A percentile compares a stretch with the other conserved stretches of the same genome.
Conservation (phyloP, 37 sponge, comb jelly and placozoan species). For the Geodia barretti region DNA sequence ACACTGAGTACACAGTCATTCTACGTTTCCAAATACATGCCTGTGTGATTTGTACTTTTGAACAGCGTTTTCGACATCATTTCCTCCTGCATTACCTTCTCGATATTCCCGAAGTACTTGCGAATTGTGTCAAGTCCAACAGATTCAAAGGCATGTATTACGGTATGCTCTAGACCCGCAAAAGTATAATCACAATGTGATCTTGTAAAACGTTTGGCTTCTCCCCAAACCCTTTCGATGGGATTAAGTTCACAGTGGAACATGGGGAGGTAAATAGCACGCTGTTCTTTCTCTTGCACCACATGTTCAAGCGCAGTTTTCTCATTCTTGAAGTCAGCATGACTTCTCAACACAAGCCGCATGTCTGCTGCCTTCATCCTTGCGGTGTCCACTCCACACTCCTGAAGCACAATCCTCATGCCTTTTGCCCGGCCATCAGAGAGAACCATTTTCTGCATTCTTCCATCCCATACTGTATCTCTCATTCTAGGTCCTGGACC, state of each 20-base stretch:
- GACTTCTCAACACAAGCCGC: background rate
- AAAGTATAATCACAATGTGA: constrained; percentile 40
- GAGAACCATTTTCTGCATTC: background rate
- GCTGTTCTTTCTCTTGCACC: background rate
- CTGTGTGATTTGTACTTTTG: background rate
- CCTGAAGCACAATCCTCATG: background rate
- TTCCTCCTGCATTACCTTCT: constrained; percentile 6
- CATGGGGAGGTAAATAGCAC: background rate
- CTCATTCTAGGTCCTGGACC: background rate
- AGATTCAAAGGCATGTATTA: constrained; percentile 4
- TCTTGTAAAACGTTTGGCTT: constrained; percentile 18
- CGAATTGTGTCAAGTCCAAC: constrained; percentile 6
- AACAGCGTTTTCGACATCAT: background rate
- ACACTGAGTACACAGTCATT: too few species aligned
- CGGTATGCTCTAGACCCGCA: background rate
- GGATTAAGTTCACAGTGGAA: constrained; percentile 39
- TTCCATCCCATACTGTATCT: constrained; percentile 14
- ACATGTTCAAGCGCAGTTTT: background rate
- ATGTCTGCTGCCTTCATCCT: constrained; percentile 14
- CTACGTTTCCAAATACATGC: background rate
- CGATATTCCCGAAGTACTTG: constrained; percentile 36
- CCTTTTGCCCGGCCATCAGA: background rate
- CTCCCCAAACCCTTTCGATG: constrained; percentile 30
- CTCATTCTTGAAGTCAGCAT: background rate
- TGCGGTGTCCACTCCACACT: background rate